phyloP scores from a whole-genome alignment of 1,140 invertebrate species.

The Cydia amplana region DNA sequence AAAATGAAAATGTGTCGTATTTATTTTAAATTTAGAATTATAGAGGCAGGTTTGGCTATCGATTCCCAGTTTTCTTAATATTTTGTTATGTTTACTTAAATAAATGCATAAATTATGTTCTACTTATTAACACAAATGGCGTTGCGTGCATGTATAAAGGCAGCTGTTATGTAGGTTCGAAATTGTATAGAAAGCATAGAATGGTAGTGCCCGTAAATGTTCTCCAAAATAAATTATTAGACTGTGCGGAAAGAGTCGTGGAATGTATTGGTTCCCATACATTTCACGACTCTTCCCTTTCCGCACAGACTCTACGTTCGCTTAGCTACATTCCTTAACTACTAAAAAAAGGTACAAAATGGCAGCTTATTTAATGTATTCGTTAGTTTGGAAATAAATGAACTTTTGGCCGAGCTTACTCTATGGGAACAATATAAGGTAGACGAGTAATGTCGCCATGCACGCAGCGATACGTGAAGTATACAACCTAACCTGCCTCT shows the following conservation, averaged over 20 bases:
- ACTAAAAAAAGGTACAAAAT: constrained; percentile 52
- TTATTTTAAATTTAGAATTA: constrained; percentile 47
- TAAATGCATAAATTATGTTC: neutral
- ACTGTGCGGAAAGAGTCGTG: too few species aligned
- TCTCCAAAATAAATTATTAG: constrained; percentile 46
- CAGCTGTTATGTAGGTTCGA: constrained; percentile 66
- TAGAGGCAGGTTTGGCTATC: constrained; percentile 55
- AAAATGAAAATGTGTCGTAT: constrained; percentile 47
- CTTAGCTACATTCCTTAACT: constrained; percentile 37
- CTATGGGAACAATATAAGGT: constrained; percentile 75
- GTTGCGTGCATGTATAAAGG: constrained; percentile 60
- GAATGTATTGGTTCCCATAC: too few species aligned
- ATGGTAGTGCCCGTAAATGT: constrained; percentile 51
- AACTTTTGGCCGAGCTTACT: constrained; percentile 71
- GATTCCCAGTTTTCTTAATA: constrained; percentile 33
- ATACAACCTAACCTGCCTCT: constrained; percentile 52
- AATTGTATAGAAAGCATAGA: constrained; percentile 48
- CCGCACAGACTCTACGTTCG: too few species aligned
- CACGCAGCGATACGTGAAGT: constrained; percentile 49
- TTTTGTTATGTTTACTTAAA: constrained; percentile 13
- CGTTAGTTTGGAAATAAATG: constrained; percentile 40
- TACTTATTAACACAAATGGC: constrained; percentile 36
- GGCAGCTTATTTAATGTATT: constrained; percentile 65
- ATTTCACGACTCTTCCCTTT: too few species aligned
- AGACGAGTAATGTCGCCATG: constrained; percentile 50